Conservation (phyloP, 2,113 vertebrate genomes). For the Clarias gariepinus region DNA sequence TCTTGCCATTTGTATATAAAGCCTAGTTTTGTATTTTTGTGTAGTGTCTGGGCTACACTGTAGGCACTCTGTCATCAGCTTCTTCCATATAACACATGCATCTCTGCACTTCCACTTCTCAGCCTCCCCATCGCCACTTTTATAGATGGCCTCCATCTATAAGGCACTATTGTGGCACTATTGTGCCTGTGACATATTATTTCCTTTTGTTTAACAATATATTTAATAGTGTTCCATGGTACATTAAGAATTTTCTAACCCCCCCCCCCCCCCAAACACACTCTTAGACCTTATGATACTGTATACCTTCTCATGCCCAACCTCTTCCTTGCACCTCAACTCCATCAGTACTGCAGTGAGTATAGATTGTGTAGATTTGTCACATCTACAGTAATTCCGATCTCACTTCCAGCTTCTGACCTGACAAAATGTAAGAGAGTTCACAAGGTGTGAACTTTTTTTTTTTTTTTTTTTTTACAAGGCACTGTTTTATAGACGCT, state of each 20-base stretch:
- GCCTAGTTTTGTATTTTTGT: background rate
- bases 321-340: background rate
- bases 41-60: background rate
- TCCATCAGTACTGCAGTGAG: background rate
- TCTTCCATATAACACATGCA: background rate
- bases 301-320: background rate
- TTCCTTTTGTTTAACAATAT: background rate
- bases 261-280: too few species aligned
- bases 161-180: too few species aligned
- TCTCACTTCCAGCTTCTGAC: background rate
- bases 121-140: background rate
- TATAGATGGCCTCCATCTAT: background rate
- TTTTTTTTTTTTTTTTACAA: background rate
- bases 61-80: background rate
- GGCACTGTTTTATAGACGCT: background rate
- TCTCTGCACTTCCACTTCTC: background rate
- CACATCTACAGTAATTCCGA: background rate
- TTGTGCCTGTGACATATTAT: too few species aligned
- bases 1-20: background rate
- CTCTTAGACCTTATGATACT: background rate
- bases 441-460: too few species aligned
- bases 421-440: background rate
- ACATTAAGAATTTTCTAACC: background rate
- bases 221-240: background rate
- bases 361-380: background rate